Base-by-base conservation (phyloP, 1,140 invertebrate species). In the Drosophila sulfurigaster region DNA sequence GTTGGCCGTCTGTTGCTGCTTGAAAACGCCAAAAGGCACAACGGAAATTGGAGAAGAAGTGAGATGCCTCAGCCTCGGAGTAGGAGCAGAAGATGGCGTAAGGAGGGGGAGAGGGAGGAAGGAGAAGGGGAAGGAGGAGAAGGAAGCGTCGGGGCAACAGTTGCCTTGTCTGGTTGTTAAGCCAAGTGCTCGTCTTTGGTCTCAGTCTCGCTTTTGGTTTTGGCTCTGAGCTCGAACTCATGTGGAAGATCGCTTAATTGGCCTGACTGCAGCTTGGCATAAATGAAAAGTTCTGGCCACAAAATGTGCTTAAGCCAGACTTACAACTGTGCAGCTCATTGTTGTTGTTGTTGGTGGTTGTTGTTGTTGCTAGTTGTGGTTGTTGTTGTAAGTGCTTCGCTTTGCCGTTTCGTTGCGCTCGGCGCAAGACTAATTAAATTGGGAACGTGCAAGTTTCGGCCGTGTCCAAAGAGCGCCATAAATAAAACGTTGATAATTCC, bases 371-470 rank as follows among this genome's bases (percentile, higher is more conserved):
- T 38, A 52, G 56, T 64, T 49, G 13, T 28, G 48, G 51, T 59
- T 43, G 20, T 25, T 68, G 32, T 62, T 64, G 52, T 16, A 59
- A 51, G 25, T 43, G 38, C 11, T 16, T 73, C 48, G 52, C 41
- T 63, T 73, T 72, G 54, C 52, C 72, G 76, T 79, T 82, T 68
- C 78, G 83, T 54, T 76, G 43, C 63, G 70, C 68, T 49, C 30
- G 64, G 80, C 72, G 77, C 78, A 88, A 79, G 85, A 89, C 83
- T 88, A 88, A 88, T 88, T 89, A 88, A 83, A 88, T 88, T 88
- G 85, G 68, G 69, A 82, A 81, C 79, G 66, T 70, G 67, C 80
- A 79, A 82, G 66, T 67, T 71, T 60, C 48, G 71, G 59, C 59
- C 68, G 62, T 54, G 62, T 71, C 67, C 60, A 54, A 52, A 58